Evolutionary conservation across 2,797 vertebrate species (phyloP).

Genomic region (Phrynocephalus guinanensis): DNA sequence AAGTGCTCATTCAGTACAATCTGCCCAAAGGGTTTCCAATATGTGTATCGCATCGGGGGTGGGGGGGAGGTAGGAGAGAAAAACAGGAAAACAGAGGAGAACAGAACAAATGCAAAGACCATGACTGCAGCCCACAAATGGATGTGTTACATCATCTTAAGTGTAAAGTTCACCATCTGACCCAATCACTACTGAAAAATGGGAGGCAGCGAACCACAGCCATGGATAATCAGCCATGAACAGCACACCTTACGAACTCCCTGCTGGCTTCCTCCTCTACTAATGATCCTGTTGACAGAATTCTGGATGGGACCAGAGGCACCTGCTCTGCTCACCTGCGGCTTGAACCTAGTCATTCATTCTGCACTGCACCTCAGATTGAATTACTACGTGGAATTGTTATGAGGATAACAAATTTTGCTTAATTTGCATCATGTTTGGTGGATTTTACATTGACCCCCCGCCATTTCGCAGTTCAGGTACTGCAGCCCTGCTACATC

Average conservation of each 20-base stretch:
- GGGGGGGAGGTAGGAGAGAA: not conserved
- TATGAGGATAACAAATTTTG: no score
- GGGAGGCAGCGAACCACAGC: not conserved
- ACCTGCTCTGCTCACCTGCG: no score
- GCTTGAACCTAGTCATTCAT: not conserved
- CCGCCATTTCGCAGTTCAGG: no score
- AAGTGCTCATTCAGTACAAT: slow-evolving; percentile 66
- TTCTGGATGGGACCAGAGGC: no score
- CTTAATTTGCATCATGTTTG: no score
- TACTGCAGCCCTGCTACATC: no score
- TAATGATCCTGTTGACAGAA: no score
- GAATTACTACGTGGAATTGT: not conserved
- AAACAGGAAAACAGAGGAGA: slow-evolving; percentile 24
- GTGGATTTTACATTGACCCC: no score
- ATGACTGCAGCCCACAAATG: not conserved
- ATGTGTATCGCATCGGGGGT: slow-evolving; percentile 16
- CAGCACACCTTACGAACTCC: not conserved
- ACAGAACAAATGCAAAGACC: slow-evolving; percentile 11
- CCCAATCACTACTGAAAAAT: not conserved
- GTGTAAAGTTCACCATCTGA: not conserved
- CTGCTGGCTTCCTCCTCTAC: not conserved
- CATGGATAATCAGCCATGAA: no score
- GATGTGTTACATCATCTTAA: not conserved
- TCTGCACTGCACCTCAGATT: not conserved
- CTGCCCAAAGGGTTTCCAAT: slow-evolving; percentile 56